Base-by-base conservation (phyloP, 1,140 invertebrate genomes). In the Atopsyche davidsoni region DNA sequence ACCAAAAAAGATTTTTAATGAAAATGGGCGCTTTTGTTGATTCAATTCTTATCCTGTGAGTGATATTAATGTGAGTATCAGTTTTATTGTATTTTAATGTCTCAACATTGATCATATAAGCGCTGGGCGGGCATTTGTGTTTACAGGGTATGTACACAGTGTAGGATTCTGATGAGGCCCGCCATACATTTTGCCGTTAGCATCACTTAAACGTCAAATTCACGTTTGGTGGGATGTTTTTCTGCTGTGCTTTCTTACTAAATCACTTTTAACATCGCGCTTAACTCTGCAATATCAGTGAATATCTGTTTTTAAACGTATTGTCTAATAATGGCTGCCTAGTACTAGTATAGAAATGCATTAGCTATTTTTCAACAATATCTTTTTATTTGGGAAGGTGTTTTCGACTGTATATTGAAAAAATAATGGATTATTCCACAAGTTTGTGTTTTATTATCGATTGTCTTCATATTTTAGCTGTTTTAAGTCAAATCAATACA, bases 181-280 rank as follows among this genome's bases (percentile, higher is more conserved):
- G 70, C 70, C 70, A 72, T 72, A 69, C 62, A 71, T 69, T 68
- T 68, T 69, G 62, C 62, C 64, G 63, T 53, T 68, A 66, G 62
- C 63, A 60, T 68, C 66, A 59, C 64, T 68, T 64, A 72, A 72
- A 71, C 65, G 70, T 72, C 70, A 72, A 67, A 65, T 50, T 42
- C 48, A 50, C 48, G 48, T 42, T 43, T 43, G 17, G 11, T 31
- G 31, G 4, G 25, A 6, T 21, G 7, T 44, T 43, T 19, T 44
- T 10, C 31, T 17, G 21, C n/a, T 2, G 2, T 16, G 18, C 14
- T 14, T 13, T 2, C 14, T 17, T 14, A n/a, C 11, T 36, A 16
- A 16, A 25, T 9, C 22, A 28, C n/a, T 42, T 42, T 42, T 28
- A 42, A 13, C 23, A 19, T 10, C 16, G 23, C 13, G 38, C 10